Conservation (phyloP, 1,140 invertebrate genomes). For the Dendroctonus ponderosae region DNA sequence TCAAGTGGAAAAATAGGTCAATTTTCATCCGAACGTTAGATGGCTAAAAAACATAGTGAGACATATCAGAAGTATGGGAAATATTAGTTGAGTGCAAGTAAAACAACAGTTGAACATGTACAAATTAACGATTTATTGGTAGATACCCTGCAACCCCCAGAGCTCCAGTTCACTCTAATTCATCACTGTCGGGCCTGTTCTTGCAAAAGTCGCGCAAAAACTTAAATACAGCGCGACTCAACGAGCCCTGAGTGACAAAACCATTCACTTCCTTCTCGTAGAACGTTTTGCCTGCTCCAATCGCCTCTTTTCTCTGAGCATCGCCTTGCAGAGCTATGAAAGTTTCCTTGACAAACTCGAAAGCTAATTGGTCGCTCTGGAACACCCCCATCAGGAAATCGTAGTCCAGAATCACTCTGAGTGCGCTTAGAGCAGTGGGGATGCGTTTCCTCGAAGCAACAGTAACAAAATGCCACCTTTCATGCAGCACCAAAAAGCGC, state of each 20-base stretch:
- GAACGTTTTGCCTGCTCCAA: neutral
- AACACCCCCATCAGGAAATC: slow-evolving; percentile 2
- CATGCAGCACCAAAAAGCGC: no score
- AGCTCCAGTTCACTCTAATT: no score
- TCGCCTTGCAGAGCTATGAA: neutral
- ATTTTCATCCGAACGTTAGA: no score
- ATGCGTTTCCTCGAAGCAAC: neutral
- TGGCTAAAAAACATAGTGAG: no score
- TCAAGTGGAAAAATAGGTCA: no score
- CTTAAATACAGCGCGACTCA: neutral
- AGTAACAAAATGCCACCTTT: slow-evolving; percentile 8
- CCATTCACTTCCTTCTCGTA: neutral
- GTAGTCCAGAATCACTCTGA: slow-evolving; percentile 6
- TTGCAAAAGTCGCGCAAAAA: slow-evolving; percentile 6
- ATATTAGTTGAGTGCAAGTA: no score
- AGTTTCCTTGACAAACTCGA: slow-evolving; percentile 17
- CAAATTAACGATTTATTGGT: no score
- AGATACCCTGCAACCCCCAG: no score
- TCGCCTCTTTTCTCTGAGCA: no score
- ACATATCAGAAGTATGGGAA: no score
- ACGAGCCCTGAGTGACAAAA: neutral
- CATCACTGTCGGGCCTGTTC: neutral
- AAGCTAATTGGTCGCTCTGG: neutral
- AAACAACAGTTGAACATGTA: no score
- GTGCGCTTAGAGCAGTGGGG: neutral